Evolutionary conservation across 2,888 invertebrate species (phyloP).

Genomic region (Chrysotoxum bicinctum): DNA sequence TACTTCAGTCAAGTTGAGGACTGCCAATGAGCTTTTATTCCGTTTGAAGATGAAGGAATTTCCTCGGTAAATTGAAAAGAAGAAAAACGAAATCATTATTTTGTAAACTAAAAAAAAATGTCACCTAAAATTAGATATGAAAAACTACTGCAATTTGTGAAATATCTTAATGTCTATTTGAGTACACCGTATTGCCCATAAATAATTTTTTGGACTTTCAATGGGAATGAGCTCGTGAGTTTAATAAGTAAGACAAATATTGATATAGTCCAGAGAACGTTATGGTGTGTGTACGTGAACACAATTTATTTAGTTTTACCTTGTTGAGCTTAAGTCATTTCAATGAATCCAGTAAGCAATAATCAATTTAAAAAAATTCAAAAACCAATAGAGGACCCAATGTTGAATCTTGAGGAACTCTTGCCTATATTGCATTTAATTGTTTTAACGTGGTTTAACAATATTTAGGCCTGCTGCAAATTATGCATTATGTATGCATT

Average conservation of each 20-base stretch:
- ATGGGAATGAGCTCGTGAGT: not conserved
- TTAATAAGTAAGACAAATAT: not conserved
- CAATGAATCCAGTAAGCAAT: not conserved
- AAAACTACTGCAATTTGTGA: not conserved
- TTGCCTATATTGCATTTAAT: not conserved
- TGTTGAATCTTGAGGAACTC: not conserved
- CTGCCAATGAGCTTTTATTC: conserved; percentile 54
- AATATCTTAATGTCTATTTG: not conserved
- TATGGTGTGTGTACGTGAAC: not conserved
- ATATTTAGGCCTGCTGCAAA: too few relatives aligned
- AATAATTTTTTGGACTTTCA: not conserved
- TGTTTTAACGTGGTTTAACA: too few relatives aligned
- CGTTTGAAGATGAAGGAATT: conserved; percentile 37
- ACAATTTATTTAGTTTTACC: not conserved
- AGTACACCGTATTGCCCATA: not conserved
- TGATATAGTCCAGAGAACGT: not conserved
- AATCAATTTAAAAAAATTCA: not conserved
- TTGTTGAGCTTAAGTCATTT: not conserved
- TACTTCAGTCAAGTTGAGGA: conserved; percentile 43
- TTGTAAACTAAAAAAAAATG: not conserved
- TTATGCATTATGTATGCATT: too few relatives aligned
- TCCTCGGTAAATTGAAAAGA: not conserved
- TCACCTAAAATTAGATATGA: conserved; percentile 39
- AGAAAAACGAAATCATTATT: not conserved
- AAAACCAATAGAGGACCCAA: not conserved